phyloP scores from a whole-genome alignment of 2,888 invertebrate species.

The Sarcophaga subvicina region DNA sequence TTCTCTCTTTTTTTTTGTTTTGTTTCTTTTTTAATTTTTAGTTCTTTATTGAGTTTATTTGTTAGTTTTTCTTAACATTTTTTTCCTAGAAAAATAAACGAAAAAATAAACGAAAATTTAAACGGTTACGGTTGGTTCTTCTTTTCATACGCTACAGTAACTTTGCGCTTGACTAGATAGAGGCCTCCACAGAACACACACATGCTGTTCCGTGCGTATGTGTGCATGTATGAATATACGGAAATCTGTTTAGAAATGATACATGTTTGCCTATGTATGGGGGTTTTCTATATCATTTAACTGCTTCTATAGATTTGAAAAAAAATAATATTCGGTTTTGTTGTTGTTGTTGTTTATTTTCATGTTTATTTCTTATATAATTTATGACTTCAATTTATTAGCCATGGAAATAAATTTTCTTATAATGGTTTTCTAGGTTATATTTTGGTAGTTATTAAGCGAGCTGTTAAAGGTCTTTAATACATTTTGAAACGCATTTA shows the following conservation, averaged over 20 bases:
- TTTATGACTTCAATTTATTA: slow-evolving; percentile 63
- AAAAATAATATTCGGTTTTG: not conserved
- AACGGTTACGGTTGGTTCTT: slow-evolving; percentile 56
- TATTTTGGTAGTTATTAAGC: not conserved
- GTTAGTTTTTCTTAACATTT: slow-evolving; percentile 10
- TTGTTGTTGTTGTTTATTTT: slow-evolving; percentile 12
- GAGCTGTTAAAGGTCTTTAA: no score
- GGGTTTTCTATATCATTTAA: slow-evolving; percentile 12
- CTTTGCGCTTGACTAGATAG: slow-evolving; percentile 65
- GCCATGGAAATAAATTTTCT: slow-evolving; percentile 33
- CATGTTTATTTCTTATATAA: slow-evolving; percentile 49
- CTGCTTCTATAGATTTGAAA: no score
- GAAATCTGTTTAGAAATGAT: slow-evolving; percentile 58
- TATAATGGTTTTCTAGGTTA: slow-evolving; percentile 19
- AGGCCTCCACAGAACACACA: slow-evolving; percentile 27
- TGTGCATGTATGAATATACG: not conserved
- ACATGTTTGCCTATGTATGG: slow-evolving; percentile 37
- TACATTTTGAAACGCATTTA: no score
- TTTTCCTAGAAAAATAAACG: slow-evolving; percentile 35
- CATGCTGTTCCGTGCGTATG: not conserved
- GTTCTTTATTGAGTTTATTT: not conserved
- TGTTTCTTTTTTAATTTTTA: slow-evolving; percentile 12
- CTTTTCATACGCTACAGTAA: slow-evolving; percentile 61
- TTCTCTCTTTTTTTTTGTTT: slow-evolving; percentile 12
- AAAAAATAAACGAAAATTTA: not conserved